These are phyloP conservation scores for Phalanger gymnotis DNA, from an alignment of 2,797 vertebrate genomes.

Conservation along the genomic window DNA sequence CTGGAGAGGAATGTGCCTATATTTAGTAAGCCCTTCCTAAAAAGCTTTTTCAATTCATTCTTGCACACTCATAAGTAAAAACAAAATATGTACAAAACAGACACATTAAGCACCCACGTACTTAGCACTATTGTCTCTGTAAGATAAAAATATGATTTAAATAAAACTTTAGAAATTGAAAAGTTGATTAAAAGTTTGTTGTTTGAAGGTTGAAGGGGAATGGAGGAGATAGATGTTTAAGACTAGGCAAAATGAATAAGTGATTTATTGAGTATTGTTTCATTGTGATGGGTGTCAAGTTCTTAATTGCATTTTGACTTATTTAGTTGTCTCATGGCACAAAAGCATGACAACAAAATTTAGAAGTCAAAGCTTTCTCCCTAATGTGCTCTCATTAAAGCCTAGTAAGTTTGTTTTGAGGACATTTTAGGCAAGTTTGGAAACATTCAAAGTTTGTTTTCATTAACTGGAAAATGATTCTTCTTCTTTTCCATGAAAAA, in stretches of 20 bases:
- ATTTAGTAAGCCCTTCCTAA: neutral
- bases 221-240: neutral
- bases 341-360: neutral
- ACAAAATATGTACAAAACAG: neutral
- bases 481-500: constrained; percentile 42
- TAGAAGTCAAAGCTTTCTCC: neutral
- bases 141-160: neutral
- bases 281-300: neutral
- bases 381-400: neutral
- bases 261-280: neutral
- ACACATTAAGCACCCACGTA: neutral
- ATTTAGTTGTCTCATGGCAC: neutral
- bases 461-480: constrained; percentile 11
- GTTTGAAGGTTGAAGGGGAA: neutral
- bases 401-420: neutral
- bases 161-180: neutral
- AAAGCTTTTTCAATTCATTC: neutral
- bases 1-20: neutral
- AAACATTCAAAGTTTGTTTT: constrained; percentile 46
- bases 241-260: neutral
- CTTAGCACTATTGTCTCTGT: neutral
- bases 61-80: neutral
- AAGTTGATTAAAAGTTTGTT: neutral
- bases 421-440: neutral
- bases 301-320: neutral